phyloP scores from a whole-genome alignment of 2,888 invertebrate genomes.

The Caenorhabditis macrosperma region DNA sequence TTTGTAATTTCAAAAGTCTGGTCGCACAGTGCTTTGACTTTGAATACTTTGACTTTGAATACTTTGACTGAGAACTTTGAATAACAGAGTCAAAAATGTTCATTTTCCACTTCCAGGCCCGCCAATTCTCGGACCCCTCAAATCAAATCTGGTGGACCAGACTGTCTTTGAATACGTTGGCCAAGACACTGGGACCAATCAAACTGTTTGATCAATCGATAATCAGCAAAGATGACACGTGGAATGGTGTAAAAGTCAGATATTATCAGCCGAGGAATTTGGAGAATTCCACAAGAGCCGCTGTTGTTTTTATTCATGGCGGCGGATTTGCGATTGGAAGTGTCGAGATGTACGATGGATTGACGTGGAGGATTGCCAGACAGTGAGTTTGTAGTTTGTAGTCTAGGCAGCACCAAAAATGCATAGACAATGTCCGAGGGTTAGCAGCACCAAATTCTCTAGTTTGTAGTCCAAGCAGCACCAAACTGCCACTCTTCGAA shows the following conservation, averaged over 20 bases:
- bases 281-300: slow-evolving; percentile 62
- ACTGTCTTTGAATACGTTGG: slow-evolving; percentile 48
- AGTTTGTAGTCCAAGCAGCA: no score
- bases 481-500: no score
- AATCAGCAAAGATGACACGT: slow-evolving; percentile 6
- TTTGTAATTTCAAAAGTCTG: no score
- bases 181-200: slow-evolving; percentile 35
- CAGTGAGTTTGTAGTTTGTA: slow-evolving; percentile 51
- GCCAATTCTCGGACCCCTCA: slow-evolving; percentile 43
- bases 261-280: slow-evolving; percentile 62
- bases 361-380: slow-evolving; percentile 68
- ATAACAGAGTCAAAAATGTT: background rate
- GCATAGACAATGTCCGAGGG: background rate
- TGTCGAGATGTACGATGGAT: slow-evolving; percentile 67
- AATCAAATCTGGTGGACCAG: slow-evolving; percentile 69
- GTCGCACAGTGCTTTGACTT: no score
- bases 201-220: slow-evolving; percentile 25
- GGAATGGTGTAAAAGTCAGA: slow-evolving; percentile 57
- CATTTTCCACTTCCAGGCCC: slow-evolving; percentile 42
- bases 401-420: background rate
- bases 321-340: slow-evolving; percentile 75
- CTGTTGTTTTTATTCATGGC: slow-evolving; percentile 75
- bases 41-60: no score
- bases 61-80: background rate
- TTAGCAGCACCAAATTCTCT: no score